Evolutionary conservation across 2,797 vertebrate species (phyloP), one percentile per base, ranked within the genome.

Genomic region (Periparus ater): DNA sequence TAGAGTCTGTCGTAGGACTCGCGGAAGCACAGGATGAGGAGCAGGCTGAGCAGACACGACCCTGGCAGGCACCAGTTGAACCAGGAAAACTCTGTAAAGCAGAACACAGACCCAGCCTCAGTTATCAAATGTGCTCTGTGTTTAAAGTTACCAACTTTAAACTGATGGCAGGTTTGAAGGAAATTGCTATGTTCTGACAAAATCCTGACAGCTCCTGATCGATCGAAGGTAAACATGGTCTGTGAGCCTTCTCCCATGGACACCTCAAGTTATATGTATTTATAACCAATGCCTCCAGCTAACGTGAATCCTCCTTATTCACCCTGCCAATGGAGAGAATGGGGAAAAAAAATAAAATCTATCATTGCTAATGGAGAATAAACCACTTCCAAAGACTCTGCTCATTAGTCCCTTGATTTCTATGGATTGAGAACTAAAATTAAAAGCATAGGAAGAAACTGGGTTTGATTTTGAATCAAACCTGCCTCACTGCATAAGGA

Each of bases 1-100:
- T 99, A 99, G 92, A 99, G 99, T 95, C 99, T 98, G 97, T 99
- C 99, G 7, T 99, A 99, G 32, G 99, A 99, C 97, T 99, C 99
- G 79, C 98, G 99, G 98, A 99, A 99, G 98, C 99, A 98, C 89
- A 99, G 98, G 96, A 99, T 98, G 95, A 99, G 98, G 87, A 99
- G 96, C 51, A 99, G 99, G 97, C 99, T 99, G 98, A 99, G 99
- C 97, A 99, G 94, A 90, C 99, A 99, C 1, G 99, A 99, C 70
- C 99, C 99, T 2, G 99, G 99, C 74, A 99, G 98, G 97, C 99
- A 99, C 99, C 99, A 99, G 98, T 99, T 99, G 96, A 99, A 98
- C 99, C 99, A 99, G 38, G 98, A 99, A 93, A 99, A 91, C 20
- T 99, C 99, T 99, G 98, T 6, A 98, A 97, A 91, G 91, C 72